phyloP scores from a whole-genome alignment of 2,797 vertebrate species.

The Falco naumanni region DNA sequence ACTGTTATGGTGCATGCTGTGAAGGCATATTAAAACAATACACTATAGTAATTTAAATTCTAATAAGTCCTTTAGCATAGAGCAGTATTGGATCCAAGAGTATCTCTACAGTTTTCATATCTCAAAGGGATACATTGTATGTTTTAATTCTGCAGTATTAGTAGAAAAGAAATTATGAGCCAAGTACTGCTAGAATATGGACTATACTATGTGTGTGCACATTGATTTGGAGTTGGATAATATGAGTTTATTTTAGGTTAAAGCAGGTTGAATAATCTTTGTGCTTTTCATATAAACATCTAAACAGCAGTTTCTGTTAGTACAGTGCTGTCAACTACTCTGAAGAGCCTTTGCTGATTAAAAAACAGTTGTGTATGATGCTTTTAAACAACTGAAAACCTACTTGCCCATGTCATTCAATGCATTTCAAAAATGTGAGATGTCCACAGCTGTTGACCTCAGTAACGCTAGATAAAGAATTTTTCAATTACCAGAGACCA shows the following conservation, averaged over 20 bases:
- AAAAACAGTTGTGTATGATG: conserved; percentile 3
- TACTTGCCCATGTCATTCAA: conserved; percentile 32
- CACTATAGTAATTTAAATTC: conserved; percentile 58
- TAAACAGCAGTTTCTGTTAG: background rate
- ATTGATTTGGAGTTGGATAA: background rate
- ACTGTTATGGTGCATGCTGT: conserved; percentile 53
- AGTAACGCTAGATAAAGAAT: conserved; percentile 68
- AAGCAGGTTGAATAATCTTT: background rate
- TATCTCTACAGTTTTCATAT: background rate
- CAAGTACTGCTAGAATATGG: background rate
- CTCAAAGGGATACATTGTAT: conserved; percentile 8
- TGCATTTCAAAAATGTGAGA: conserved; percentile 62
- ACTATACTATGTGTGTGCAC: background rate
- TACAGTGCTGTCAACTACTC: background rate
- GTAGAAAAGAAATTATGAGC: conserved; percentile 14
- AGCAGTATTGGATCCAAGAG: conserved; percentile 16
- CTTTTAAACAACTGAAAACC: conserved; percentile 13
- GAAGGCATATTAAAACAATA: conserved; percentile 72
- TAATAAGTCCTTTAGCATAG: conserved; percentile 55
- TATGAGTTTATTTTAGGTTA: background rate
- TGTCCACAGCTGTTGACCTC: conserved; percentile 68
- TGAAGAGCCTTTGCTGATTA: conserved; percentile 26
- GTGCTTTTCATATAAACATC: background rate
- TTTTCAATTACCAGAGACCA: conserved; percentile 75
- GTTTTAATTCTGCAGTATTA: conserved; percentile 34